Conservation (phyloP, 2,797 vertebrate species). For the Mormyrops attenuatus region DNA sequence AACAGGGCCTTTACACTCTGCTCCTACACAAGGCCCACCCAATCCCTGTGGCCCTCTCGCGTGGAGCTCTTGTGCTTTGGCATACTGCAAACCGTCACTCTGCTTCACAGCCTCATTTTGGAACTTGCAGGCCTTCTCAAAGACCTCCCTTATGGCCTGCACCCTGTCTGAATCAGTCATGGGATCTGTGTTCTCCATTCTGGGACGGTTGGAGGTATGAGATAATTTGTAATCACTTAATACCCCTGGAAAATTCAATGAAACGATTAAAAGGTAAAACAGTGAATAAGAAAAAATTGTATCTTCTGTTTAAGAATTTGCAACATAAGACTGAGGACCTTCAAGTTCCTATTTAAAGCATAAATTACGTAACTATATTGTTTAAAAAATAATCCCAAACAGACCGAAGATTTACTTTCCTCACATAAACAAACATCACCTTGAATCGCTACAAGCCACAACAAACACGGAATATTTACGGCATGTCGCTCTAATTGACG, state of each 20-base stretch:
- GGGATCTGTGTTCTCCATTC: slow-evolving; percentile 37
- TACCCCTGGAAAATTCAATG: not conserved
- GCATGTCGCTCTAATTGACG: not conserved
- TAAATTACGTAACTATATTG: not conserved
- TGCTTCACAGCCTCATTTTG: slow-evolving; percentile 71
- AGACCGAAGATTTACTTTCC: not conserved
- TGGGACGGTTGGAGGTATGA: not conserved
- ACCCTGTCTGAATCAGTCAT: slow-evolving; percentile 63
- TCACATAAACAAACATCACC: not conserved
- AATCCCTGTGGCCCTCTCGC: slow-evolving; percentile 69
- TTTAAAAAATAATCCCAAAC: not conserved
- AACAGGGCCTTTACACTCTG: slow-evolving; percentile 47
- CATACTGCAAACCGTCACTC: slow-evolving; percentile 68
- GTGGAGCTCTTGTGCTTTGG: slow-evolving; percentile 69
- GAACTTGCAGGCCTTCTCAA: slow-evolving; percentile 69
- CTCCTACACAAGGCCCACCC: slow-evolving; percentile 56
- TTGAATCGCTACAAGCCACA: not conserved
- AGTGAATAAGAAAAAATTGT: not conserved
- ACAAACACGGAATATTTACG: not conserved
- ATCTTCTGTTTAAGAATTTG: not conserved
- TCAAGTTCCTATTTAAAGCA: not conserved
- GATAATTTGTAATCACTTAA: not conserved
- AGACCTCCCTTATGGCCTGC: slow-evolving; percentile 73
- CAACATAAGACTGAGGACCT: not conserved
- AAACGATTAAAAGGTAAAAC: not conserved